phyloP scores from a whole-genome alignment of 2,797 vertebrate genomes.

The Oceanodroma leucorhoa region DNA sequence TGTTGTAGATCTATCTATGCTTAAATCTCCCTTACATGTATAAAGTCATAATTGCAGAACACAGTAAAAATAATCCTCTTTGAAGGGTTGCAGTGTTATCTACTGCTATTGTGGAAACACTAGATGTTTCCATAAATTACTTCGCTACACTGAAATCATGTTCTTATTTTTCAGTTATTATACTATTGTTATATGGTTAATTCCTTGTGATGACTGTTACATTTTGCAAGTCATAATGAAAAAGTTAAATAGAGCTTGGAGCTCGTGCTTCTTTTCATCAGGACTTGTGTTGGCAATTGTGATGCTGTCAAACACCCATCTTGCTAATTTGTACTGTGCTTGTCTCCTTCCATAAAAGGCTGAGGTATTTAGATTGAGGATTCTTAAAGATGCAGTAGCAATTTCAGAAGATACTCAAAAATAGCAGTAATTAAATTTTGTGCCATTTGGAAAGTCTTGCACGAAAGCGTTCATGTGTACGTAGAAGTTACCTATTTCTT shows the following conservation, averaged over 20 bases:
- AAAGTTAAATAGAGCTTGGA: constrained; percentile 1
- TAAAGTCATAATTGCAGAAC: background rate
- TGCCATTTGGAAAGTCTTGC: background rate
- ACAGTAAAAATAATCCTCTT: background rate
- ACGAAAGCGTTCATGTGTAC: background rate
- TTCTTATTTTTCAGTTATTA: constrained; percentile 10
- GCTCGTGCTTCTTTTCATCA: background rate
- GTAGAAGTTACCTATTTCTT: background rate
- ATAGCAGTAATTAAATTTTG: background rate
- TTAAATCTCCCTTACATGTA: background rate
- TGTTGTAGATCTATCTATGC: background rate
- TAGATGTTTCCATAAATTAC: background rate
- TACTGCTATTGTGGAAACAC: background rate
- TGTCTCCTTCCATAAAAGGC: constrained; percentile 70
- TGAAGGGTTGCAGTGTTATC: background rate
- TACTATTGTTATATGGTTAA: background rate
- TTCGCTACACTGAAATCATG: background rate
- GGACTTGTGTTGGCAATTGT: background rate
- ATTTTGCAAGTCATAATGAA: constrained; percentile 7
- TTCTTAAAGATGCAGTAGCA: constrained; percentile 59
- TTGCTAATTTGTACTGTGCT: constrained; percentile 42
- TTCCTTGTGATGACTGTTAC: constrained; percentile 16
- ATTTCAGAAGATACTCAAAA: background rate
- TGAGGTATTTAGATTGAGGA: constrained; percentile 65
- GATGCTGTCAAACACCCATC: constrained; percentile 34